phyloP scores from a whole-genome alignment of 2,797 vertebrate species.

The Varecia variegata region DNA sequence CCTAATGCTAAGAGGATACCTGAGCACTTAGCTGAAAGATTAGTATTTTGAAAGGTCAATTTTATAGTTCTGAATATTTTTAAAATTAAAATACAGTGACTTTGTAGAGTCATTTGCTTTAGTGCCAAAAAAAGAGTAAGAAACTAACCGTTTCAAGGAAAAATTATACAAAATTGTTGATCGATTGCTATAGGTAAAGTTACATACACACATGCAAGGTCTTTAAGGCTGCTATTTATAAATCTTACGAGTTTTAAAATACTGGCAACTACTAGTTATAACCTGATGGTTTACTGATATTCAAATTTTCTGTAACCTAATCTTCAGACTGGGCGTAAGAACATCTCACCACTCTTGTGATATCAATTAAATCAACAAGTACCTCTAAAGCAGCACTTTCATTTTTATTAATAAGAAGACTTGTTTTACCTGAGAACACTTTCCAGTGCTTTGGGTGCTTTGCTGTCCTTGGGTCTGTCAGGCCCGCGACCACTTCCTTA shows the following conservation, averaged over 20 bases:
- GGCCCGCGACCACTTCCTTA: background rate
- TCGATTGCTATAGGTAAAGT: background rate
- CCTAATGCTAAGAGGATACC: background rate
- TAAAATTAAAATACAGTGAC: background rate
- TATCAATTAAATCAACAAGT: background rate
- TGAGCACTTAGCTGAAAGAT: background rate
- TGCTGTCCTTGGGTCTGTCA: background rate
- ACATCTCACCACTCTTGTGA: background rate
- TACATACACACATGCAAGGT: background rate
- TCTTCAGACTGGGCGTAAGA: background rate
- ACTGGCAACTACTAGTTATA: background rate
- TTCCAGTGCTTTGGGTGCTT: background rate
- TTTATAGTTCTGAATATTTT: slow-evolving; percentile 32
- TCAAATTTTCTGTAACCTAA: slow-evolving; percentile 4
- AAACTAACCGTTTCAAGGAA: slow-evolving; percentile 2
- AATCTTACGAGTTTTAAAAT: background rate
- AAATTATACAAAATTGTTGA: background rate
- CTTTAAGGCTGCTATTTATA: background rate
- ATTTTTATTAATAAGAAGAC: background rate
- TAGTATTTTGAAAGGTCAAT: slow-evolving; percentile 41
- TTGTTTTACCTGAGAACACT: background rate
- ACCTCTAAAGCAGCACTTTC: background rate
- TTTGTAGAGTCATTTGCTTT: slow-evolving; percentile 11
- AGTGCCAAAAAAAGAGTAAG: background rate
- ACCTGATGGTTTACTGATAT: background rate